Evolutionary conservation across 2,113 vertebrate species (phyloP), one percentile per base, ranked within the genome.

Genomic region (Damaliscus lunatus): DNA sequence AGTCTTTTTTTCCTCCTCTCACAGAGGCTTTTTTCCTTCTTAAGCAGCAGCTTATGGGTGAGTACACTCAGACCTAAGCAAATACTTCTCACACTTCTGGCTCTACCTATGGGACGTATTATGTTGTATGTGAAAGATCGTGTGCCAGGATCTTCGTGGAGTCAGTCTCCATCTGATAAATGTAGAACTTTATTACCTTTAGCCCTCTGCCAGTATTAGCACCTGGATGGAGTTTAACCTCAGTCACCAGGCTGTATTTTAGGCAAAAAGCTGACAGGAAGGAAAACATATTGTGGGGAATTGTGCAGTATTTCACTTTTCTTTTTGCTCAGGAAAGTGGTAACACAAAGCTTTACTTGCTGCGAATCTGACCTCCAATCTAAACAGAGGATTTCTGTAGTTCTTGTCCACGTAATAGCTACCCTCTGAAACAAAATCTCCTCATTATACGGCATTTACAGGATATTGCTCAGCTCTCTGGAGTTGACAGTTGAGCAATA

Each of bases 221-320:
- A 94, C 88, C 86, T 97, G 67, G 33, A 46, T 85, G 29, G 11
- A 48, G 33, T 97, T 97, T 95, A 50, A 77, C 29, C 85, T 59
- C 16, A 82, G 60, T 82, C 53, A 80, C 43, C 17, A 36, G 4
- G 43, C 50, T 80, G 36, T 67, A 95, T 93, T 94, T 97, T 64
- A 91, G 82, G 48, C 77, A 94, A 77, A 97, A 88, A 86, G 53
- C 67, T 74, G 46, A 64, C 78, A 92, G 80, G 25, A 59, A 95
- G 33, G 36, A 43, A 90, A 87, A 59, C 33, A 50, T 7, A 64
- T 16, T 50, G 33, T 13, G 6, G 43, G 16, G 31, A 95, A 97
- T 27, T n/a, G 36, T 1, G 48, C 52, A 77, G 40, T 46, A 78
- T 96, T 94, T 97, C 67, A 91, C 25, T 55, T 95, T 91, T 81